Evolutionary conservation across 2,888 invertebrate genomes (phyloP).

Genomic region (Lymantria dispar): DNA sequence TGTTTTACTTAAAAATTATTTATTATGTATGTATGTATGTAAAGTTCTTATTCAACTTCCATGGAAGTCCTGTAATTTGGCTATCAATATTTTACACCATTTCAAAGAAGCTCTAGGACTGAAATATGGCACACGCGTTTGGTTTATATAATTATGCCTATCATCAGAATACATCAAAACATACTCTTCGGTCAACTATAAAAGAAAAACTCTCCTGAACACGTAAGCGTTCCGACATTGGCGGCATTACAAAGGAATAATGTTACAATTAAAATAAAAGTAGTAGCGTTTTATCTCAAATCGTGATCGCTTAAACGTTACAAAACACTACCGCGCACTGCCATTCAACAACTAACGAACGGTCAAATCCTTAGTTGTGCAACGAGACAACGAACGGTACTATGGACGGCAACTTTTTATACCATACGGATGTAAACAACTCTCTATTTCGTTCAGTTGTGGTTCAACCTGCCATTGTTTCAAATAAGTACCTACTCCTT

Average conservation of each 20-base stretch:
- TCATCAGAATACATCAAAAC: too few species aligned
- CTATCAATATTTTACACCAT: too few species aligned
- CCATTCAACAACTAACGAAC: too few species aligned
- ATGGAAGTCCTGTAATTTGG: too few species aligned
- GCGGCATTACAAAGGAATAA: background rate
- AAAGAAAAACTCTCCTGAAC: background rate
- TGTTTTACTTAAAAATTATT: too few species aligned
- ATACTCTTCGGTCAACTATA: background rate
- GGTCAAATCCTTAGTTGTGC: conserved; percentile 15
- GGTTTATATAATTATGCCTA: too few species aligned
- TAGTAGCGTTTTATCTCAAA: background rate
- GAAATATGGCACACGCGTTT: too few species aligned
- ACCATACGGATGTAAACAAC: conserved; percentile 59
- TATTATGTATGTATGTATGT: too few species aligned
- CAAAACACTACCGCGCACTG: conserved; percentile 7
- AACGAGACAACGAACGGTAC: conserved; percentile 13
- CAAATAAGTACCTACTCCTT: too few species aligned
- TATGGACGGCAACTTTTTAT: conserved; percentile 35
- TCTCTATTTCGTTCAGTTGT: conserved; percentile 55
- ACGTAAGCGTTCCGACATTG: too few species aligned
- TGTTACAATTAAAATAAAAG: background rate
- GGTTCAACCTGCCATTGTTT: background rate
- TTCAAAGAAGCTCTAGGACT: too few species aligned
- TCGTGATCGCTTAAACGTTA: conserved; percentile 1
- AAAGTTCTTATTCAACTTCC: too few species aligned